phyloP scores from a whole-genome alignment of 2,888 invertebrate species.

The Rhamphomyia laevipes region DNA sequence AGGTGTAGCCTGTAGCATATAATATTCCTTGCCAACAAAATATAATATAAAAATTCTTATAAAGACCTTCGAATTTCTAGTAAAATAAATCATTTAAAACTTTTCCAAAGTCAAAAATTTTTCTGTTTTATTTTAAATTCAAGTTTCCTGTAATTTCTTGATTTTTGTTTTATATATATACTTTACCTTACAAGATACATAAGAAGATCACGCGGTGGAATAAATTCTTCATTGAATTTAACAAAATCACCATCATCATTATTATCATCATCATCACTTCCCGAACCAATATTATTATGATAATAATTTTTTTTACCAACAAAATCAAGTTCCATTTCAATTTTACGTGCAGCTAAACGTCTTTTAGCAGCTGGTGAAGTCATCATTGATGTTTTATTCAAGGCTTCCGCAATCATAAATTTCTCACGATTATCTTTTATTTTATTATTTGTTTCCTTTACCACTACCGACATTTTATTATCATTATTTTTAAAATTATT shows the following conservation, averaged over 20 bases:
- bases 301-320: slow-evolving; percentile 13
- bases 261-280: slow-evolving; percentile 21
- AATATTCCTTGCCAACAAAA: too few species aligned
- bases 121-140: too few species aligned
- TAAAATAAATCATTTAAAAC: too few species aligned
- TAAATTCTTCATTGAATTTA: slow-evolving; percentile 35
- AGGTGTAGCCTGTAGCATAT: too few species aligned
- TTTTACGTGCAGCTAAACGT: slow-evolving; percentile 43
- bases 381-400: slow-evolving; percentile 45
- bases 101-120: too few species aligned
- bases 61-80: too few species aligned
- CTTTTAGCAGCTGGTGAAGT: slow-evolving; percentile 45
- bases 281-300: slow-evolving; percentile 4
- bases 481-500: slow-evolving; percentile 10
- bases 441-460: slow-evolving; percentile 18
- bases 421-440: slow-evolving; percentile 38
- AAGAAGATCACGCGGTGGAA: slow-evolving; percentile 49
- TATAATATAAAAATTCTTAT: too few species aligned
- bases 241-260: slow-evolving; percentile 16
- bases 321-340: slow-evolving; percentile 40
- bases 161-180: too few species aligned
- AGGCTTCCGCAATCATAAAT: slow-evolving; percentile 44
- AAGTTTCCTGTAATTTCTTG: too few species aligned
- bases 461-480: slow-evolving; percentile 2
- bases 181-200: slow-evolving; percentile 52